These are phyloP conservation scores for Bergia sp. DNA, from an alignment of 92 coral and sea anemone species.

Conservation along the genomic window DNA sequence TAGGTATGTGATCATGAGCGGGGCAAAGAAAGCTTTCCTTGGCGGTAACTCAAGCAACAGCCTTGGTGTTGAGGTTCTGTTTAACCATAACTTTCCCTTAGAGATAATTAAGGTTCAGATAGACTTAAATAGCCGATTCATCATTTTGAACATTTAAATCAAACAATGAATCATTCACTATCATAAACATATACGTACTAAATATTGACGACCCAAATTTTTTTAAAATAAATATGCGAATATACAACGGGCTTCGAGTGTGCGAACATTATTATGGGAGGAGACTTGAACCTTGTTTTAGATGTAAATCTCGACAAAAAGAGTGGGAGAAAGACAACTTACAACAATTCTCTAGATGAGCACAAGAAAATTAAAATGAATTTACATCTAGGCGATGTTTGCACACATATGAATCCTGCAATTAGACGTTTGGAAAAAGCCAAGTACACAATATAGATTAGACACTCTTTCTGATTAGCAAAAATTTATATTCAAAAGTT, in stretches of 20 bases:
- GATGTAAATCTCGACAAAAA: slow-evolving; percentile 2
- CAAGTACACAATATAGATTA: neutral
- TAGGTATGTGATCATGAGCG: neutral
- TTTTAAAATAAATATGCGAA: neutral
- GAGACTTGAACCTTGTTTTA: neutral
- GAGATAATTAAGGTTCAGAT: neutral
- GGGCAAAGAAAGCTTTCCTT: slow-evolving; percentile 1
- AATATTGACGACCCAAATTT: neutral
- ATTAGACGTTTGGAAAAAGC: slow-evolving; percentile 20
- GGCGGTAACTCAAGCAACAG: neutral
- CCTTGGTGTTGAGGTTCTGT: neutral
- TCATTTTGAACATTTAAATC: neutral
- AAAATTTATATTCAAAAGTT: neutral
- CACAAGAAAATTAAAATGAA: neutral
- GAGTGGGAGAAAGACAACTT: neutral
- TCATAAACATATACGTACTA: neutral
- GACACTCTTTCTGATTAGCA: neutral
- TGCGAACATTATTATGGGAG: neutral
- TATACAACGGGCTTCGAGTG: neutral
- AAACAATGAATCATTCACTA: neutral
- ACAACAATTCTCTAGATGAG: neutral
- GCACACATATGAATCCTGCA: slow-evolving; percentile 4
- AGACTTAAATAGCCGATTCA: neutral
- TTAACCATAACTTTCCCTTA: neutral
- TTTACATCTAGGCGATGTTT: neutral